A percentile compares a stretch with the other conserved stretches of the same genome.
These are phyloP conservation scores for Hemibagrus guttatus DNA, from an alignment of 2,797 vertebrate genomes.

Conservation along the genomic window DNA sequence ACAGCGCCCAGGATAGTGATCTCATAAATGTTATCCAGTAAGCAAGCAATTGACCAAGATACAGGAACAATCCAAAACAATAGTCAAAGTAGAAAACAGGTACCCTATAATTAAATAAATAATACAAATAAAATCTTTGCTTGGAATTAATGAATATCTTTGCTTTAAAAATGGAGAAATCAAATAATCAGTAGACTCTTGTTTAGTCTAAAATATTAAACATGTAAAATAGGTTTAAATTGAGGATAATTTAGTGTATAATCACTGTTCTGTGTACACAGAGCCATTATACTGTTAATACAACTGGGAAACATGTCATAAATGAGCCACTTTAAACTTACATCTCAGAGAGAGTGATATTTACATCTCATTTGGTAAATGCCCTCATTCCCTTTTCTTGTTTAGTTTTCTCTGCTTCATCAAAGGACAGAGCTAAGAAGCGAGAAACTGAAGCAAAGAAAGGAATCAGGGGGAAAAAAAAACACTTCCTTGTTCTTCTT, in stretches of 20 bases:
- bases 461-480: too few species aligned
- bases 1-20: not conserved
- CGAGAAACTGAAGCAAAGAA: not conserved
- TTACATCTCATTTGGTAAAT: constrained; percentile 11
- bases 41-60: not conserved
- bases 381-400: not conserved
- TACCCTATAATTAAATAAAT: not conserved
- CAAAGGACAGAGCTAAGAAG: not conserved
- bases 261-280: not conserved
- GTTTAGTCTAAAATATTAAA: not conserved
- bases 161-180: not conserved
- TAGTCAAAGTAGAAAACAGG: not conserved
- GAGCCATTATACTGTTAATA: not conserved
- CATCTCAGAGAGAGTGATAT: not conserved
- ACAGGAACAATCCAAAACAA: not conserved
- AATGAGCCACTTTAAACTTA: not conserved
- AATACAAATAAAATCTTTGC: not conserved
- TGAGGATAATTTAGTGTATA: not conserved
- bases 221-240: not conserved
- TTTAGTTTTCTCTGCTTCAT: not conserved
- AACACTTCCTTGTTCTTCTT: not conserved
- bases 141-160: too few species aligned
- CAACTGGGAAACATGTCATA: not conserved
- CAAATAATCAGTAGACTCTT: not conserved
- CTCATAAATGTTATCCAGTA: not conserved